Conservation (phyloP, 2,888 invertebrate species). For the Pyrgus malvae region DNA sequence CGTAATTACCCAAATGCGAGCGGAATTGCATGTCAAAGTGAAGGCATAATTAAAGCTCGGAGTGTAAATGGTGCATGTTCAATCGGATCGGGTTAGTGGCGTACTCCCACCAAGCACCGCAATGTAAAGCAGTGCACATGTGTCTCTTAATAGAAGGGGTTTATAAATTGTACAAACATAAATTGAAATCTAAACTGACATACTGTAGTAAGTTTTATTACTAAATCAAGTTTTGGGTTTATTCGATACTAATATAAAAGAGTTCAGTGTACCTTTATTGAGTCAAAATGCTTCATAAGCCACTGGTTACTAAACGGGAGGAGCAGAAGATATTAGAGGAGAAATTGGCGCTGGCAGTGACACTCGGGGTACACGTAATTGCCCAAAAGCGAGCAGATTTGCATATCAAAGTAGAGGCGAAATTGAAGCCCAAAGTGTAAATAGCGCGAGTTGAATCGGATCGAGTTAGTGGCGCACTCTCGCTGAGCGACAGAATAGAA, state of each 20-base stretch:
- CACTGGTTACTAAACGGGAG: too few species aligned
- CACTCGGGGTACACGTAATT: slow-evolving; percentile 63
- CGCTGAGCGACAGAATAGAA: slow-evolving; percentile 48
- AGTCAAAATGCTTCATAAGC: too few species aligned
- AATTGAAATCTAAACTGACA: too few species aligned
- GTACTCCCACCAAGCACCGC: slow-evolving; percentile 62
- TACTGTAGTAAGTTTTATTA: too few species aligned
- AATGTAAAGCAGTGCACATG: too few species aligned
- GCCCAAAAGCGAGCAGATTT: slow-evolving; percentile 75
- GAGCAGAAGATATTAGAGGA: too few species aligned
- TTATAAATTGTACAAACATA: too few species aligned
- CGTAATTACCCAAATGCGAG: slow-evolving; percentile 75
- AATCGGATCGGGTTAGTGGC: slow-evolving; percentile 75
- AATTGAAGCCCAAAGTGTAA: slow-evolving; percentile 75
- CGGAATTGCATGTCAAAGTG: slow-evolving; percentile 80
- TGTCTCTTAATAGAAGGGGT: too few species aligned
- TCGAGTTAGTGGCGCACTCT: slow-evolving; percentile 71
- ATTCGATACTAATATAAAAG: too few species aligned
- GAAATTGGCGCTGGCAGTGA: slow-evolving; percentile 25
- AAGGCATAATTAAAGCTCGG: slow-evolving; percentile 72
- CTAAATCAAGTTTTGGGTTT: too few species aligned
- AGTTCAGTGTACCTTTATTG: too few species aligned
- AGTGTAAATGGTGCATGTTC: slow-evolving; percentile 77
- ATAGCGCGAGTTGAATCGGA: slow-evolving; percentile 76
- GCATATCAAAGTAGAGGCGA: slow-evolving; percentile 78